A percentile compares a stretch with the other conserved stretches of the same genome.
Conservation (phyloP, 2,888 invertebrate species). For the Prenolepis imparis region DNA sequence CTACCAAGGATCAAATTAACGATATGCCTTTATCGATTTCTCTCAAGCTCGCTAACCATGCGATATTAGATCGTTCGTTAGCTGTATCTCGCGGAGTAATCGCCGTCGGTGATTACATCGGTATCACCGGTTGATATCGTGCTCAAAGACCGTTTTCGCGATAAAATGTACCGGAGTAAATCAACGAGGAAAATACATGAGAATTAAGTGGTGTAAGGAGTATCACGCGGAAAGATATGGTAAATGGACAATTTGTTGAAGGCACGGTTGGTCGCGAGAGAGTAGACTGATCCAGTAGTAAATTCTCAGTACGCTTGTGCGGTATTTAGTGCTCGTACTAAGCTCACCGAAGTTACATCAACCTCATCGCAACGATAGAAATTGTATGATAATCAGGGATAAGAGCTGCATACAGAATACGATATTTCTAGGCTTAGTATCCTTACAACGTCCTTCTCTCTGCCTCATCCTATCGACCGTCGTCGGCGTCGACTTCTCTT, state of each 20-base stretch:
- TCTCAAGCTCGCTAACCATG: not conserved
- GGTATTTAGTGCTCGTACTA: conserved; percentile 68
- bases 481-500: conserved; percentile 57
- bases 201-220: conserved; percentile 5
- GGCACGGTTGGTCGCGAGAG: conserved; percentile 55
- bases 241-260: conserved; percentile 81
- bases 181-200: conserved; percentile 28
- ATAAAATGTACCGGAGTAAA: conserved; percentile 35
- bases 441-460: conserved; percentile 54
- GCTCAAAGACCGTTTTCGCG: conserved; percentile 1
- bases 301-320: conserved; percentile 57
- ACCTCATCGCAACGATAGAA: conserved; percentile 78
- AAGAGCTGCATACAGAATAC: conserved; percentile 59
- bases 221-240: conserved; percentile 73
- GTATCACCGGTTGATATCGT: not conserved
- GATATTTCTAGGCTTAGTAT: conserved; percentile 49
- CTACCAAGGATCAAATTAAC: not conserved
- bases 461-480: conserved; percentile 27
- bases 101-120: not conserved
- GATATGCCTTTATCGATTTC: not conserved
- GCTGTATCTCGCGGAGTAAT: not conserved
- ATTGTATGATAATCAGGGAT: conserved; percentile 82
- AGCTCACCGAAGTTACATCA: conserved; percentile 39
- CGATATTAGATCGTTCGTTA: not conserved
- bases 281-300: conserved; percentile 48